Conservation (phyloP, 2,797 vertebrate genomes). For the Lacerta agilis region DNA sequence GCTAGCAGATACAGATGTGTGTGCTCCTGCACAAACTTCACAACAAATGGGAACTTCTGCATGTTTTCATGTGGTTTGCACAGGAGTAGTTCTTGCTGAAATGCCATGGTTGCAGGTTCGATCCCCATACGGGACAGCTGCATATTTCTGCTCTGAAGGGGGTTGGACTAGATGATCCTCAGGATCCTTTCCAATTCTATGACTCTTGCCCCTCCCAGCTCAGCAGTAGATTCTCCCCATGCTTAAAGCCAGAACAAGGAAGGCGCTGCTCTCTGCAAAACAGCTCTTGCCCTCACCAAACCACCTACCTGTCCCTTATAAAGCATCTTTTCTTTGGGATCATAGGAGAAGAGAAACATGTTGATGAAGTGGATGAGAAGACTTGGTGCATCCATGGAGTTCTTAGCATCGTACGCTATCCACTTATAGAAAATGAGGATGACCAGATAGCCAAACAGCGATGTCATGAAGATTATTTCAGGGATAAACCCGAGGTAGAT, state of each 20-base stretch:
- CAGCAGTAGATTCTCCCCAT: not conserved
- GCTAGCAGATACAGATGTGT: not conserved
- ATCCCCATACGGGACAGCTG: no score
- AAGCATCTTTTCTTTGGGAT: slow-evolving; percentile 82
- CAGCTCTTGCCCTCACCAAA: not conserved
- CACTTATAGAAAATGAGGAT: slow-evolving; percentile 96
- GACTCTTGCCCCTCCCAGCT: not conserved
- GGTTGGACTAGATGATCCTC: no score
- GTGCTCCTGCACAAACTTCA: not conserved
- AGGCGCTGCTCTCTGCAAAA: rapidly evolving
- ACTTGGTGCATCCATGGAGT: slow-evolving; percentile 89
- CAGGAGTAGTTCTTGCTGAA: no score
- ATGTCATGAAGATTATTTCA: slow-evolving; percentile 93
- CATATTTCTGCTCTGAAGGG: no score
- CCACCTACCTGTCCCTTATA: slow-evolving; percentile 92
- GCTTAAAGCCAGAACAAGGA: not conserved
- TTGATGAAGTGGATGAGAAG: slow-evolving; percentile 98
- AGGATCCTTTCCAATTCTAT: no score
- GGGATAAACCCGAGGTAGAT: slow-evolving; percentile 97
- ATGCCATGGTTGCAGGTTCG: no score
- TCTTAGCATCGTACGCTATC: slow-evolving; percentile 85
- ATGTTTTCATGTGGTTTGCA: not conserved
- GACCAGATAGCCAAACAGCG: slow-evolving; percentile 93
- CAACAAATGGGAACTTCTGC: not conserved
- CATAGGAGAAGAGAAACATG: slow-evolving; percentile 98